Evolutionary conservation across 23 tunicate species (phyloP).

Genomic region (Styela clava): DNA sequence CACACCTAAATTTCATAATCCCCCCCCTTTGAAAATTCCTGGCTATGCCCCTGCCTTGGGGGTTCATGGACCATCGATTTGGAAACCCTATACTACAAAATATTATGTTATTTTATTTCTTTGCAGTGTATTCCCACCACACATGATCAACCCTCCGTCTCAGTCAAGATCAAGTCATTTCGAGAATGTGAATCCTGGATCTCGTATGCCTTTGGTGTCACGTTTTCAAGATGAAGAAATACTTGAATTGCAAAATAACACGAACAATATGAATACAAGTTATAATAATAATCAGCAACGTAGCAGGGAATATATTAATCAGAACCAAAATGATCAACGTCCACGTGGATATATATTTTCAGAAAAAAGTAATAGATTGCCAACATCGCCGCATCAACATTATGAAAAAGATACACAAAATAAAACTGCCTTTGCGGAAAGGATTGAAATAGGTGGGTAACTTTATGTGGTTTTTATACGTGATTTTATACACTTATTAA

Average conservation of each 20-base stretch:
- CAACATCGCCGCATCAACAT: background rate
- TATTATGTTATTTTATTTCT: too few species aligned
- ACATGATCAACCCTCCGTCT: background rate
- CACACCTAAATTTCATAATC: too few species aligned
- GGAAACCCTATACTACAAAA: too few species aligned
- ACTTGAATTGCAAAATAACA: background rate
- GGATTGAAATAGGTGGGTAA: background rate
- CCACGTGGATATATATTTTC: constrained; percentile 18
- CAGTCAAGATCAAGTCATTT: background rate
- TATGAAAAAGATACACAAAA: background rate
- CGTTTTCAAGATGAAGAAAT: background rate
- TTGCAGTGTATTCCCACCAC: background rate
- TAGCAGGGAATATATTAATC: background rate
- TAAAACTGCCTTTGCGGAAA: background rate
- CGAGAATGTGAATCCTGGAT: background rate
- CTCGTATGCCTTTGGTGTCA: background rate
- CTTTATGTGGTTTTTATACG: too few species aligned
- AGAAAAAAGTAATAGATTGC: constrained; percentile 1
- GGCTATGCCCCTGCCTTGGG: too few species aligned
- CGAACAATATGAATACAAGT: background rate
- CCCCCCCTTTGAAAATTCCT: too few species aligned
- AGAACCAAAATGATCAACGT: background rate
- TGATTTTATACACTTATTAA: too few species aligned
- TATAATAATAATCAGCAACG: background rate
- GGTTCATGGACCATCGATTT: too few species aligned